phyloP scores from a whole-genome alignment of 2,113 vertebrate genomes.

The Tiliqua scincoides region DNA sequence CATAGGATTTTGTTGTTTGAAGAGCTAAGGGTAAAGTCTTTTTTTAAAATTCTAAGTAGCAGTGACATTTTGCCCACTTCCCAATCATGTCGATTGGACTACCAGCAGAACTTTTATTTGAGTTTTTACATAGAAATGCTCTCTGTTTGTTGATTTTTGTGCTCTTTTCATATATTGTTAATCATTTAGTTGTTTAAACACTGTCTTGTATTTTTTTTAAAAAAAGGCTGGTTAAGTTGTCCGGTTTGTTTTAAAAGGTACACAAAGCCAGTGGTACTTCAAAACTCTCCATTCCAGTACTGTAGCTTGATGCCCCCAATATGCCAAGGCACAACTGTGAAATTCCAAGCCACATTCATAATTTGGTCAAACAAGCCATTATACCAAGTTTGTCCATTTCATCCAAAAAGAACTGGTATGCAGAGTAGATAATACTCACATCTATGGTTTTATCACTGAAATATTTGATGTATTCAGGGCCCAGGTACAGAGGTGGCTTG shows the following conservation, averaged over 20 bases:
- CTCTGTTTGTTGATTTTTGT: too few species aligned
- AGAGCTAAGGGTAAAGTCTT: background rate
- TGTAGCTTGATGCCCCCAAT: too few species aligned
- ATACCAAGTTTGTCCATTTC: background rate
- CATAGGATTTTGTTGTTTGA: too few species aligned
- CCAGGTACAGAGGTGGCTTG: conserved; percentile 93
- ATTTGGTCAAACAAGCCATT: background rate
- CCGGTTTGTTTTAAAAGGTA: background rate
- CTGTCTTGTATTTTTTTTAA: too few species aligned
- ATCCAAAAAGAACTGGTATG: background rate
- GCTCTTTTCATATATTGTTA: too few species aligned
- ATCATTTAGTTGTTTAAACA: too few species aligned
- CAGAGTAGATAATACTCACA: conserved; percentile 76
- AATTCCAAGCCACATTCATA: background rate
- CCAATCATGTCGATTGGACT: background rate
- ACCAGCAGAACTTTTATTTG: background rate
- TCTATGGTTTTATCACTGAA: conserved; percentile 95
- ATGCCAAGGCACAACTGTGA: background rate
- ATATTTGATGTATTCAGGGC: conserved; percentile 95
- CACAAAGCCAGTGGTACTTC: background rate
- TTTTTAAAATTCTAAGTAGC: background rate
- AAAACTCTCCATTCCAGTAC: background rate
- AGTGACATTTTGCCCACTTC: too few species aligned
- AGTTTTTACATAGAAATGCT: background rate
- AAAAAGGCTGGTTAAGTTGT: background rate